Percentiles rank a stretch among this genome's conserved stretches.
phyloP scores from a whole-genome alignment of 2,113 vertebrate genomes.

The Picathartes gymnocephalus region DNA sequence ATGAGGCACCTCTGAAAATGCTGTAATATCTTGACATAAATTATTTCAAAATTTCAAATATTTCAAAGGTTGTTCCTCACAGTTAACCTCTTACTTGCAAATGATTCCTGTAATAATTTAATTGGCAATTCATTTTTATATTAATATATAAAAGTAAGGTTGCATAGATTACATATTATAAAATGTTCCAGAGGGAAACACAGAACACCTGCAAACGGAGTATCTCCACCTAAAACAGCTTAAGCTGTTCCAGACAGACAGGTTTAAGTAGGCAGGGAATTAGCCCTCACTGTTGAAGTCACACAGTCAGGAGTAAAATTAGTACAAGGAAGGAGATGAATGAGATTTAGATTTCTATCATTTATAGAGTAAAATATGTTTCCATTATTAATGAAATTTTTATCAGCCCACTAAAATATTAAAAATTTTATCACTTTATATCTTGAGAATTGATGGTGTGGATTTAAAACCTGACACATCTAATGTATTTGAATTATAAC shows the following conservation, averaged over 20 bases:
- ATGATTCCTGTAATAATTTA: neutral
- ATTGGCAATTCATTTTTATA: neutral
- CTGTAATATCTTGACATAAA: neutral
- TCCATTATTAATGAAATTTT: neutral
- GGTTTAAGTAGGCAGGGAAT: neutral
- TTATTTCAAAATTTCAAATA: neutral
- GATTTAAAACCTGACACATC: neutral
- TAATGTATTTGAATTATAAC: neutral
- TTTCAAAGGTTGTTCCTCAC: neutral
- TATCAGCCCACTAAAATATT: conserved; percentile 7
- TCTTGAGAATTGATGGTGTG: neutral
- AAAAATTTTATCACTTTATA: neutral
- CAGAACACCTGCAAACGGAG: neutral
- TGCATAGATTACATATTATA: neutral
- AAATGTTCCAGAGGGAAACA: neutral
- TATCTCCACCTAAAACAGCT: neutral
- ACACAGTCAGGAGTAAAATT: neutral
- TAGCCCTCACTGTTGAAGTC: neutral
- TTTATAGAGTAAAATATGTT: neutral
- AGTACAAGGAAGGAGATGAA: neutral
- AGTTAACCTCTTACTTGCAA: neutral
- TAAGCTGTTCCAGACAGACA: neutral
- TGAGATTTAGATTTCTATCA: neutral
- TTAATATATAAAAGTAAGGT: neutral
- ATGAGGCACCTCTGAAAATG: neutral